Percentiles rank a stretch among this genome's conserved stretches.
phyloP scores from a whole-genome alignment of 2,888 invertebrate genomes.

The Norana najaformis region DNA sequence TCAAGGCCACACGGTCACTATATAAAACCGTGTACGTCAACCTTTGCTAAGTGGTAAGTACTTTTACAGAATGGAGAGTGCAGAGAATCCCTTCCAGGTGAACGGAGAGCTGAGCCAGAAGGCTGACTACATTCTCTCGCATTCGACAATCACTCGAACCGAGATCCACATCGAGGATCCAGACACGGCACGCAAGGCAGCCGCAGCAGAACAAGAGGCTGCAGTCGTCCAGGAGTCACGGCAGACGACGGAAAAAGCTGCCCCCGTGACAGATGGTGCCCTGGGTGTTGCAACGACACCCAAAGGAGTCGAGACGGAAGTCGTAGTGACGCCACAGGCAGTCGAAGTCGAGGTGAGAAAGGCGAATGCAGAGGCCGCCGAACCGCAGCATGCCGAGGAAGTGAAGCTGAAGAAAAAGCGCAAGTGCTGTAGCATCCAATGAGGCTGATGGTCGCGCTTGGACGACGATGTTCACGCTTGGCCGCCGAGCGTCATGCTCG shows the following conservation, averaged over 20 bases:
- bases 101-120: constrained; percentile 91
- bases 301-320: not conserved
- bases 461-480: not conserved
- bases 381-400: constrained; percentile 35
- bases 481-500: too few relatives aligned
- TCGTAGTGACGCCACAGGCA: not conserved
- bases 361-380: constrained; percentile 25
- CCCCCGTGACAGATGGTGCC: constrained; percentile 4
- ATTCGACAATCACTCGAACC: constrained; percentile 57
- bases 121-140: constrained; percentile 92
- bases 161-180: constrained; percentile 54
- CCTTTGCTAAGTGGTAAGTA: not conserved
- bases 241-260: not conserved
- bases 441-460: not conserved
- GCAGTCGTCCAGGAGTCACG: not conserved
- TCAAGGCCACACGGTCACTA: too few relatives aligned
- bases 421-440: constrained; percentile 32
- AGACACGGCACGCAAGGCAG: constrained; percentile 33
- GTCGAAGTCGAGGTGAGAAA: constrained; percentile 33
- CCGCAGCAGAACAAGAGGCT: not conserved
- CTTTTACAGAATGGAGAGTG: constrained; percentile 81
- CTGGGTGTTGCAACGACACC: not conserved
- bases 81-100: constrained; percentile 96
- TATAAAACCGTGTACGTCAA: too few relatives aligned
- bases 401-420: constrained; percentile 36